Evolutionary conservation across 1,140 invertebrate genomes (phyloP), one percentile per base, ranked within the genome.

Genomic region (Mylabris phalerata): DNA sequence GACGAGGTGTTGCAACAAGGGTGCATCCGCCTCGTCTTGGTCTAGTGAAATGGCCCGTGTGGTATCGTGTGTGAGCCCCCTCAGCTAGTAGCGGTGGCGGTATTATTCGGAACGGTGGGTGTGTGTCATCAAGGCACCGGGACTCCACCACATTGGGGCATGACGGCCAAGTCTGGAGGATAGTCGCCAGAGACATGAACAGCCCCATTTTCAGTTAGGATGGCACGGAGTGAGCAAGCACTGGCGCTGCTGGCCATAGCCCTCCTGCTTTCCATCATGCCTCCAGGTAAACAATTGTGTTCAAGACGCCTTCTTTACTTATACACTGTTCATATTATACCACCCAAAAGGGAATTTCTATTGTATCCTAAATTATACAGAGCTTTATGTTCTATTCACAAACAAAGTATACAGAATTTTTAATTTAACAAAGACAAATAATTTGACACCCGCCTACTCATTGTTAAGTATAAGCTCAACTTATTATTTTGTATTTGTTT

Each of bases 151-250:
- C 56, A 42, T 40, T 56, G 50, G 60, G 61, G 63, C 59, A 67
- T 69, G 67, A 67, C 65, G 61, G 65, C 65, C 59, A 69, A 67
- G 50, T 69, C 65, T 58, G 67, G 67, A 47, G 67, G 67, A 58
- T 50, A 55, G 54, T 60, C 61, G 50, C 24, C 11, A 50, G 56
- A 65, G 66, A 63, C 63, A 69, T 69, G 65, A 69, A 50, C 52
- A 47, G 57, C 48, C 48, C 59, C 41, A 51, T 44, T 62, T 50
- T 48, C 9, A 65, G 58, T 48, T 67, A 69, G 65, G 56, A 69
- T 69, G 67, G 61, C 63, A 48, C 50, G 55, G 54, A 62, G 62
- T 57, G 60, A 67, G 48, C 58, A 56, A 65, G 44, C 55, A 55
- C 52, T 69, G 60, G 57, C 65, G 57, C 60, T 69, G 46, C 55